A percentile compares a stretch with the other conserved stretches of the same genome.
Conservation (phyloP, 2,888 invertebrate species). For the Zhengitettix transpicula region DNA sequence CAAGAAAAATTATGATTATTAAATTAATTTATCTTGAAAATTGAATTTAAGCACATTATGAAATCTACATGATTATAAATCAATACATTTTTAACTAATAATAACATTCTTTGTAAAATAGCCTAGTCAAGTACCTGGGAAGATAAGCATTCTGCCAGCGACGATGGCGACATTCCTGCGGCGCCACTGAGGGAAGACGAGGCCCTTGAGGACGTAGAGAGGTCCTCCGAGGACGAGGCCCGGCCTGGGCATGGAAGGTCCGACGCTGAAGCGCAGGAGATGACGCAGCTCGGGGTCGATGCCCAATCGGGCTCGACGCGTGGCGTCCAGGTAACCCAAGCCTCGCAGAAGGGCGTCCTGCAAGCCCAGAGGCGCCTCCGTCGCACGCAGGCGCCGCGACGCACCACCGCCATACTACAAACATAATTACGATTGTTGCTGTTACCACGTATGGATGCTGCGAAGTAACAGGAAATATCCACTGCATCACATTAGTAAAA, state of each 20-base stretch:
- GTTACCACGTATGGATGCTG: neutral
- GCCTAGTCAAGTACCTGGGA: constrained; percentile 27
- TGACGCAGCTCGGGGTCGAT: constrained; percentile 47
- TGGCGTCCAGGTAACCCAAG: constrained; percentile 40
- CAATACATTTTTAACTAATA: too few species aligned
- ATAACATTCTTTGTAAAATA: too few species aligned
- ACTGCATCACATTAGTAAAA: too few species aligned
- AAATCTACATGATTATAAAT: too few species aligned
- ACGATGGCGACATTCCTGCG: constrained; percentile 39
- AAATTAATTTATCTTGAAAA: too few species aligned
- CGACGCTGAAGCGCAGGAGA: constrained; percentile 42
- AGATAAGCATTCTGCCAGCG: constrained; percentile 41
- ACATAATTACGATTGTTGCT: neutral
- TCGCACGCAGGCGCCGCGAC: constrained; percentile 33
- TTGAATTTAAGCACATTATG: too few species aligned
- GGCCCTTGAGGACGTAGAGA: constrained; percentile 41
- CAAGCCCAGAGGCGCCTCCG: constrained; percentile 39
- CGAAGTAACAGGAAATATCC: too few species aligned
- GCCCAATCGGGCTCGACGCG: constrained; percentile 40
- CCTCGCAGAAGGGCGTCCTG: constrained; percentile 42
- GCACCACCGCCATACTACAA: constrained; percentile 37
- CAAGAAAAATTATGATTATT: too few species aligned
- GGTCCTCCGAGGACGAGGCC: constrained; percentile 23
- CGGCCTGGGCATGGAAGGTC: constrained; percentile 36
- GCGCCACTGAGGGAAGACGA: constrained; percentile 53